Conservation (phyloP, 2,888 invertebrate species). For the Argyresthia goedartella region DNA sequence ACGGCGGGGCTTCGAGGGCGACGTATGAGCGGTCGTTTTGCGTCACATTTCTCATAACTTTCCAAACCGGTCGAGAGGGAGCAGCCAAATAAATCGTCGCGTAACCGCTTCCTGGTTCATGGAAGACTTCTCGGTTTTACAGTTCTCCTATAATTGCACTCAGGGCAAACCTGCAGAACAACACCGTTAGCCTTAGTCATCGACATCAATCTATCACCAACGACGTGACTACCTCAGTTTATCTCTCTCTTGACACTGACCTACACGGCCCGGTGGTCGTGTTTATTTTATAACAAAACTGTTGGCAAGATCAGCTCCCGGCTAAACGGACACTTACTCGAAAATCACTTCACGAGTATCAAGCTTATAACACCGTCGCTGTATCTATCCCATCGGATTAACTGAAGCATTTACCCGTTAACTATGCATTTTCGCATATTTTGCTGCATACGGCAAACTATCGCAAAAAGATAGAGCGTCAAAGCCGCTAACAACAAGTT, state of each 20-base stretch:
- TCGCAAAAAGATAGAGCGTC: background rate
- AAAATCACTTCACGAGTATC: background rate
- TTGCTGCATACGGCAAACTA: background rate
- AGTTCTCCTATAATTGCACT: no score
- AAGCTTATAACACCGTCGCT: background rate
- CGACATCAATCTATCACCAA: no score
- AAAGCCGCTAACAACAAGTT: background rate
- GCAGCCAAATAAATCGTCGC: background rate
- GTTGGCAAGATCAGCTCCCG: background rate
- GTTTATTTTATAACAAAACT: no score
- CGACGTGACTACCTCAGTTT: background rate
- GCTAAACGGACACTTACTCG: slow-evolving; percentile 1
- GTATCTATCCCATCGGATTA: slow-evolving; percentile 1
- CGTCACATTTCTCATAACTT: slow-evolving; percentile 15
- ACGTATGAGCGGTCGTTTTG: slow-evolving; percentile 14
- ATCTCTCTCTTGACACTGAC: slow-evolving; percentile 5
- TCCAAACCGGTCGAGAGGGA: slow-evolving; percentile 11
- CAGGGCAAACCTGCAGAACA: no score
- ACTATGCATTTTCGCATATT: background rate
- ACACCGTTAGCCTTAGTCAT: no score
- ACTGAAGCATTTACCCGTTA: background rate
- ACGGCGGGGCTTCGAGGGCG: slow-evolving; percentile 10
- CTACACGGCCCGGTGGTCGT: background rate
- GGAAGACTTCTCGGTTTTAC: background rate
- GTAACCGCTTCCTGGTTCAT: background rate